Base-by-base conservation (phyloP, 2,113 vertebrate species). In the Lepidothrix coronata region DNA sequence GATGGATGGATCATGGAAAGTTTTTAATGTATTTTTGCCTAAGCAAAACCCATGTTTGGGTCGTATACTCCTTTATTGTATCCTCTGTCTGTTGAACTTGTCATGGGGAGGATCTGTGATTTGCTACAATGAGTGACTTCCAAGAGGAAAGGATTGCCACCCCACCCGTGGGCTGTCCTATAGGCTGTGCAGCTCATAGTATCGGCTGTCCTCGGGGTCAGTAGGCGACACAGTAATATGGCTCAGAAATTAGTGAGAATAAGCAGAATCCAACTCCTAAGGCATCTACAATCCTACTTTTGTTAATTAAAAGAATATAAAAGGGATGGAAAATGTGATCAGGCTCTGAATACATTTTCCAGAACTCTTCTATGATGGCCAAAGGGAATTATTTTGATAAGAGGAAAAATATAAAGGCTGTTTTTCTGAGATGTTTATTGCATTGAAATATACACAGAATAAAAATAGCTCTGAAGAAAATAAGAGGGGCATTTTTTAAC, bases 401-500 rank as follows among this genome's bases (percentile, higher is more conserved):
- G 48, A 80, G 21, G 13, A 4, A 52, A 89, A 82, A 72, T 28
- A 70, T 10, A 58, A 90, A 88, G 35, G 5, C 43, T 39, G 18
- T 24, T 83, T 83, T 84, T 70, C 23, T 43, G 71, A 72, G 3
- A 4, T 74, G 66, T 65, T 73, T 92, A 49, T 77, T 74, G 8
- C 41, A 55, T 19, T 80, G 25, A 88, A 90, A 83, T 37, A 62
- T 16, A 8, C 20, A n/a, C 18, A 73, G 51, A 72, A 6, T 28
- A 79, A 76, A 55, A 21, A 8, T 67, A 85, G 21, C 41, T 44
- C 39, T 82, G 31, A 85, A 72, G 74, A 75, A 58, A 8, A 52
- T 49, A 41, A 31, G 5, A 59, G 6, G 2, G 9, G 7, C 4
- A 0, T 6, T 55, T 77, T 62, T 33, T 0, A 3, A 35, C 55